Evolutionary conservation across 1,140 invertebrate genomes (phyloP).

Genomic region (Venturia canescens): DNA sequence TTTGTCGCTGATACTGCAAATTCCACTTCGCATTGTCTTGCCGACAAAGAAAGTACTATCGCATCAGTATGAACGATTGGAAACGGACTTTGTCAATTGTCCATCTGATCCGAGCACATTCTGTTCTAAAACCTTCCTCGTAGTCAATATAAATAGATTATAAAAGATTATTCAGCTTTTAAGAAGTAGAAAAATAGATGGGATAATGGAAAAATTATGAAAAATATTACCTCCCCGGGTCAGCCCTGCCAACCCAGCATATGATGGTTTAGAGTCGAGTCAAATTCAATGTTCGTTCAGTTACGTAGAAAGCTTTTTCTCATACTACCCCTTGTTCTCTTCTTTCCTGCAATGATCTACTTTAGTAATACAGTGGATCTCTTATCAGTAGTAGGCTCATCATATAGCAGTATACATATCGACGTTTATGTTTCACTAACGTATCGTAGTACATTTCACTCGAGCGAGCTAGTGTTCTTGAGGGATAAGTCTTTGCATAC

Average conservation of each 20-base stretch:
- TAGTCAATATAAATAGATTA: too few relatives aligned
- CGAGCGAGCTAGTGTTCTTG: slow-evolving; percentile 19
- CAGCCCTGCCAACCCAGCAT: too few relatives aligned
- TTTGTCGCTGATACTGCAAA: slow-evolving; percentile 13
- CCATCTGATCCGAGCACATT: too few relatives aligned
- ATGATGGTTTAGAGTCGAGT: too few relatives aligned
- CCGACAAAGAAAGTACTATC: background rate
- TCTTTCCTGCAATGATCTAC: background rate
- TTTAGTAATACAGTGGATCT: background rate
- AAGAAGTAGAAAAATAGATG: too few relatives aligned
- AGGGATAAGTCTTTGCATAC: slow-evolving; percentile 20
- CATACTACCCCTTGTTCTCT: background rate
- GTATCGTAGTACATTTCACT: background rate
- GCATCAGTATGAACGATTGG: background rate
- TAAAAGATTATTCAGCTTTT: too few relatives aligned
- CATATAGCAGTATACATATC: background rate
- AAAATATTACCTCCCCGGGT: too few relatives aligned
- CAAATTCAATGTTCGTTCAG: background rate
- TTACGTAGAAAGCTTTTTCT: background rate
- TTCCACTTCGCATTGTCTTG: background rate
- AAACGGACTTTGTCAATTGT: too few relatives aligned
- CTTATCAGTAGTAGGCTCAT: slow-evolving; percentile 2
- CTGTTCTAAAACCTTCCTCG: too few relatives aligned
- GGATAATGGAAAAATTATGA: too few relatives aligned
- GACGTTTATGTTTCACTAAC: slow-evolving; percentile 22